These are phyloP conservation scores for Umimayanthus kanabou DNA, from an alignment of 92 coral and sea anemone genomes.

Conservation along the genomic window DNA sequence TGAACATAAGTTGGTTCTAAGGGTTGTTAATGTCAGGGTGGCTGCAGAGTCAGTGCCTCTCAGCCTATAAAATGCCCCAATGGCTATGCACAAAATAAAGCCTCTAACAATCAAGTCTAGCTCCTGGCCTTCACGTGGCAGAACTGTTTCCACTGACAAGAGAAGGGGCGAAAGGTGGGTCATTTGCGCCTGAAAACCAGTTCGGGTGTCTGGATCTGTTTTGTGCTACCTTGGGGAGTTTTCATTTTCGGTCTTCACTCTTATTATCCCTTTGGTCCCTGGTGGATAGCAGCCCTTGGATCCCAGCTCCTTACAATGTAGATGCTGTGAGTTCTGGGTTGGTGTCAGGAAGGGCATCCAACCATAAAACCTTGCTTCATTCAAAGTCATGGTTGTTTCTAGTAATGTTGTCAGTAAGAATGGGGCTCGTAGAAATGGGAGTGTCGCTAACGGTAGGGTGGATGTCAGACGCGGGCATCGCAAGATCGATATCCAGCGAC, in stretches of 20 bases:
- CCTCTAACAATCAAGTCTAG: conserved; percentile 22
- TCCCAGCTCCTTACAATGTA: not conserved
- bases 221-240: conserved; percentile 3
- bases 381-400: not conserved
- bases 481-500: no score
- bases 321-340: conserved; percentile 4
- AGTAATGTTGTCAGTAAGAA: not conserved
- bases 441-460: conserved; percentile 47
- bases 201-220: conserved; percentile 6
- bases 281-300: not conserved
- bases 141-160: conserved; percentile 33
- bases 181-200: conserved; percentile 38
- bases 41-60: conserved; percentile 1
- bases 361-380: not conserved
- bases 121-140: conserved; percentile 23
- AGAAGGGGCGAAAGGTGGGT: conserved; percentile 30
- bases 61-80: conserved; percentile 28
- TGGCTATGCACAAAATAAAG: conserved; percentile 10
- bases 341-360: conserved; percentile 21
- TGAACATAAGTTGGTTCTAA: no score
- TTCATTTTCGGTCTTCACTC: not conserved
- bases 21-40: not conserved
- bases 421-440: not conserved
- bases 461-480: not conserved
- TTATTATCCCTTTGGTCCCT: not conserved